Evolutionary conservation across 2,113 vertebrate genomes (phyloP), one percentile per base, ranked within the genome.

Genomic region (Lepus europaeus): DNA sequence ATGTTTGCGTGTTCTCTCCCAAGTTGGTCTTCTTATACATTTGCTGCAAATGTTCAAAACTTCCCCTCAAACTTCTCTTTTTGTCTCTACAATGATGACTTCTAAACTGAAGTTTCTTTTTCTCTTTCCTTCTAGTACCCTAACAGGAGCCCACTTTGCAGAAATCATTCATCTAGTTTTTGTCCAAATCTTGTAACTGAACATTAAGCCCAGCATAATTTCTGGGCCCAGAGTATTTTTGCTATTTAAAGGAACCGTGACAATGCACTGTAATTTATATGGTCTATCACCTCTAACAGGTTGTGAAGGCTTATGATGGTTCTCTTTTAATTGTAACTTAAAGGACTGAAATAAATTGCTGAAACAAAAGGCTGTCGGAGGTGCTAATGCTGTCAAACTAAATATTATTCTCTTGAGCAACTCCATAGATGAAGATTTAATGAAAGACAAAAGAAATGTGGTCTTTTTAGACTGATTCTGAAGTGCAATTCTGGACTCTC

Each of bases 291-390:
- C 70, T 94, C 19, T 81, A 45, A 89, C 88, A 92, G 25, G n/a
- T 51, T 70, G 36, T 39, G 23, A 81, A 91, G 63, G 88, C 70
- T 94, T 91, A 72, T 61, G 51, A 69, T 66, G 23, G 56, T 76
- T 89, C 63, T 77, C 56, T 93, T 96, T 51, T n/a, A 96, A 95
- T 85, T 92, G 33, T 81, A 70, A 95, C 39, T 93, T 89, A 88
- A 72, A 91, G 49, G 51, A 90, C 59, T 36, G 53, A 91, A 94
- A 69, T 78, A 83, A 92, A 87, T 97, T 95, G 87, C 91, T 79
- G 66, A 85, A 82, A 93, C 69, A 95, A 89, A 95, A 80, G 83
- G 36, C 56, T 92, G 66, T 92, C 70, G 49, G 70, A 95, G 89
- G 59, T 29, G 20, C n/a, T 76, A 9, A 66, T 87, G 59, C 84